A percentile compares a stretch with the other conserved stretches of the same genome.
Conservation (phyloP, 2,888 invertebrate species). For the Diogma glabrata region DNA sequence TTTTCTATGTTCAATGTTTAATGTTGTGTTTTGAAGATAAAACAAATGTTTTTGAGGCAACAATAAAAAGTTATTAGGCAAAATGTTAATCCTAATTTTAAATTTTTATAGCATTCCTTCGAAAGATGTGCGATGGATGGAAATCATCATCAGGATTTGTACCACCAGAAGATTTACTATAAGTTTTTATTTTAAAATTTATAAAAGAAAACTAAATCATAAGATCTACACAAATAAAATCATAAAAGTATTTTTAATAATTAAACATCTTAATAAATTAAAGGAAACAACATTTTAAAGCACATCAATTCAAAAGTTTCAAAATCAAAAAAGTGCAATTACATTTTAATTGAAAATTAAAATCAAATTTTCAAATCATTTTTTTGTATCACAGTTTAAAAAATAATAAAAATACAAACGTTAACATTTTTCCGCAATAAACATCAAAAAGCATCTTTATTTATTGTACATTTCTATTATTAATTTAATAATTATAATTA, state of each 20-base stretch:
- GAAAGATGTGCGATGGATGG: constrained; percentile 65
- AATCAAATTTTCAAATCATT: constrained; percentile 4
- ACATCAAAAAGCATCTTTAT: constrained; percentile 4
- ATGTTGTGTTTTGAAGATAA: neutral
- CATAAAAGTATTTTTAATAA: neutral
- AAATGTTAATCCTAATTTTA: no score
- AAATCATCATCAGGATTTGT: constrained; percentile 22
- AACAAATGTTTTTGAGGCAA: constrained; percentile 13
- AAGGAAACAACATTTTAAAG: neutral
- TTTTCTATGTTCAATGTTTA: neutral
- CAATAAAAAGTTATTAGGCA: no score
- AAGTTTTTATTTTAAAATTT: constrained; percentile 23
- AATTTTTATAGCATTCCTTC: constrained; percentile 64
- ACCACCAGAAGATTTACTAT: constrained; percentile 17
- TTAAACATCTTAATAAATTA: no score
- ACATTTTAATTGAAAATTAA: no score
- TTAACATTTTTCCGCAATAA: neutral
- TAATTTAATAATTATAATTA: constrained; percentile 12
- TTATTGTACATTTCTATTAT: constrained; percentile 11
- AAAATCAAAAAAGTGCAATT: no score
- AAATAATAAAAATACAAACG: neutral
- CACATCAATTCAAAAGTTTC: no score
- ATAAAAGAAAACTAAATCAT: neutral
- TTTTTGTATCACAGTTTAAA: neutral
- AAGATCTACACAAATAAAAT: neutral